Evolutionary conservation across 2,797 vertebrate genomes (phyloP).

Genomic region (Eulemur coronatus): DNA sequence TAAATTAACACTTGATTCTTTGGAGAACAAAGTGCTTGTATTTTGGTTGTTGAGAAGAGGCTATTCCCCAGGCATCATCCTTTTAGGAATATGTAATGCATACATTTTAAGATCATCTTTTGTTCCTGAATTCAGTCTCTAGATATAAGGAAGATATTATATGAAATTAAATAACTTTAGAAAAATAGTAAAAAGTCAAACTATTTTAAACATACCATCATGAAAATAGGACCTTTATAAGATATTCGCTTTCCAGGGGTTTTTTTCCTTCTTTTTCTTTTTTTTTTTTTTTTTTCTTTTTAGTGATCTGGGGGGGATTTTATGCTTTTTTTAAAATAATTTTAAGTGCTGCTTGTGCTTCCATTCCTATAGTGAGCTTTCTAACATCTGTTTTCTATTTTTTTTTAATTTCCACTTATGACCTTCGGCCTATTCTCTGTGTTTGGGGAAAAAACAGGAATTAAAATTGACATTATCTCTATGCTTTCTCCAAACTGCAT

Average conservation of each 20-base stretch:
- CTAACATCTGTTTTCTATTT: conserved; percentile 87
- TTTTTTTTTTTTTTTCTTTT: neutral
- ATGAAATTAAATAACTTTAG: conserved; percentile 30
- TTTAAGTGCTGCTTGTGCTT: conserved; percentile 75
- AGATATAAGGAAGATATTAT: conserved; percentile 2
- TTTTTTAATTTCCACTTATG: conserved; percentile 84
- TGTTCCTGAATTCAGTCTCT: neutral
- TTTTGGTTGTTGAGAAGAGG: neutral
- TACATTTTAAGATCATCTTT: neutral
- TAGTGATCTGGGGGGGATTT: neutral
- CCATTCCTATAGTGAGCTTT: conserved; percentile 79
- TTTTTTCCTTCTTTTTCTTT: neutral
- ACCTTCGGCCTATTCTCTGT: conserved; percentile 81
- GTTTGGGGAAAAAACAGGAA: conserved; percentile 82
- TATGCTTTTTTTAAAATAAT: conserved; percentile 72
- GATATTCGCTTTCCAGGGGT: neutral
- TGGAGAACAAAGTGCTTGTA: neutral
- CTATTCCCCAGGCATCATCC: neutral
- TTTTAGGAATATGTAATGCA: neutral
- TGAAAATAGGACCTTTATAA: conserved; percentile 38
- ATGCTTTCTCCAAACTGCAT: conserved; percentile 72
- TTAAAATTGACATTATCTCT: conserved; percentile 84
- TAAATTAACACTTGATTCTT: neutral
- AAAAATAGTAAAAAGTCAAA: conserved; percentile 39
- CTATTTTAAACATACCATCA: neutral